These are phyloP conservation scores for Chaetodon trifascialis DNA, from an alignment of 2,113 vertebrate species.

Conservation along the genomic window DNA sequence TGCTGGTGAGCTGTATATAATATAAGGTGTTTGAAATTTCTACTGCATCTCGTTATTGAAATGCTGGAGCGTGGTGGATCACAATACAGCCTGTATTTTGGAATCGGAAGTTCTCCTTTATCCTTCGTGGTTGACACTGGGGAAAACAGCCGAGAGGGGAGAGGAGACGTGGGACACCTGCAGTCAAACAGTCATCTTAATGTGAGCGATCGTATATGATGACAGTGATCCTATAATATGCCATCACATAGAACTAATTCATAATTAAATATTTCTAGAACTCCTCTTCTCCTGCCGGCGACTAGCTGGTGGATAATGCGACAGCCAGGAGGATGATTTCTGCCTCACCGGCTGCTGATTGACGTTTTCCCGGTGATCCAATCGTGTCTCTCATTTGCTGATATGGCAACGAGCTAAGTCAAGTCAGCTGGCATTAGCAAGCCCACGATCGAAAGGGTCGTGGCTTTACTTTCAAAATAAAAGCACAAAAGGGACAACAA, in stretches of 20 bases:
- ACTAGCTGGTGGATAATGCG: constrained; percentile 3
- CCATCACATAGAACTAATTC: neutral
- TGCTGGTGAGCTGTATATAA: neutral
- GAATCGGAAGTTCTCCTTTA: neutral
- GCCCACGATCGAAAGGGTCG: neutral
- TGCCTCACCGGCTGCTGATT: neutral
- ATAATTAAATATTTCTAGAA: neutral
- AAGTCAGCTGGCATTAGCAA: neutral
- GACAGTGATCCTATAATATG: neutral
- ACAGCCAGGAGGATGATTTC: neutral
- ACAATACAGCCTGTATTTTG: neutral
- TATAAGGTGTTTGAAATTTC: too few species aligned
- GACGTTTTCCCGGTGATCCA: neutral
- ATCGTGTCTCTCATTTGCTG: neutral
- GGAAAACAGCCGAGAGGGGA: neutral
- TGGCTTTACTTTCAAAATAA: neutral
- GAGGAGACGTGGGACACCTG: neutral
- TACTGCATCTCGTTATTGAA: neutral
- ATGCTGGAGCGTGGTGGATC: neutral
- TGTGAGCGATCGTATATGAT: too few species aligned
- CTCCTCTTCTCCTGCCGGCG: neutral
- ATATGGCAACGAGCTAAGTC: constrained; percentile 11
- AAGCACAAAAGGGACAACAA: neutral
- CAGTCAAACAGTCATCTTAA: too few species aligned
- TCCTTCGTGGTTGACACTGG: neutral